Base-by-base conservation (phyloP, 2,113 vertebrate species). In the Cochlearius cochlearius region DNA sequence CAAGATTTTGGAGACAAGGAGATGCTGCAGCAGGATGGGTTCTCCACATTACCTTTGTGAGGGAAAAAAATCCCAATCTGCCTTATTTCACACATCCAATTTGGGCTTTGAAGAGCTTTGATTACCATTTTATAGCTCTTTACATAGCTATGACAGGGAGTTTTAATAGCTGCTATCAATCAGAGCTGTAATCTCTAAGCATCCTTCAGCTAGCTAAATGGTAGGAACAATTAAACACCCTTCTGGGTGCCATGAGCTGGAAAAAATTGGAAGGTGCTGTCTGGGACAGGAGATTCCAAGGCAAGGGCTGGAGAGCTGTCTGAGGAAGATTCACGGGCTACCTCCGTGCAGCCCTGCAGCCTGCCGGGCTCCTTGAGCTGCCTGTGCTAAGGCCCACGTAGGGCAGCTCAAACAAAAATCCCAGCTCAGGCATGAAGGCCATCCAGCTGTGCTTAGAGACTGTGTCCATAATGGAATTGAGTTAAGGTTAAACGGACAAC, bases 381-480 rank as follows among this genome's bases (percentile, higher is more conserved):
- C 20, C 34, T 43, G n/a, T 67, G 47, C 29, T 56, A 62, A 52
- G 74, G 43, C 7, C 30, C 21, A 9, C 1, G 4, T 19, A 66
- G 26, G 8, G 34, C 26, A 89, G 64, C 27, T 87, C 52, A 36
- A 67, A 39, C 23, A 39, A 63, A 83, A 68, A 10, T 49, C 53
- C 6, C 36, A 50, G 12, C 21, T 84, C 17, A 26, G 39, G 7
- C 5, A 2, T 7, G 6, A 75, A 58, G 17, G 56, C 36, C 29
- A 6, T 74, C 20, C 56, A 43, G 52, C 56, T 83, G 50, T 43
- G 16, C 50, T 30, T 50, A 74, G 59, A 41, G 45, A 15, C 60
- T 81, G 43, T 2, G 1, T 45, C 45, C 60, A 3, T 10, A 34
- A 27, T 0, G 1, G 26, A 41, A n/a, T 1, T 38, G 29, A 86